Evolutionary conservation across 2,888 invertebrate species (phyloP).

Genomic region (Palloptera scutellata): DNA sequence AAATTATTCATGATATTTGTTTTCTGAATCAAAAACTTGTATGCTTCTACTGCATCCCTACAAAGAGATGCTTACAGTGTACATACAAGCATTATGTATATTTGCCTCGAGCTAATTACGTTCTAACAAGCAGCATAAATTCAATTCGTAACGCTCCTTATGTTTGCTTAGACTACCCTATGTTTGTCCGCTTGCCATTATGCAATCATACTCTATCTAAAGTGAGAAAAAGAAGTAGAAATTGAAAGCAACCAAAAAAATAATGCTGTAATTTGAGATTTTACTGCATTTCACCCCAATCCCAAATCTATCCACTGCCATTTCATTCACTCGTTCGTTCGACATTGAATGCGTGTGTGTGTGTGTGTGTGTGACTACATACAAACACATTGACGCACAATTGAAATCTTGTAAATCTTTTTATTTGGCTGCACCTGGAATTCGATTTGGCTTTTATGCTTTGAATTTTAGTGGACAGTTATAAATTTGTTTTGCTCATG

Average conservation of each 20-base stretch:
- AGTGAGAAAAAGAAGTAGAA: not conserved
- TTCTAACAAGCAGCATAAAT: conserved; percentile 60
- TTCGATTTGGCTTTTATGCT: conserved; percentile 41
- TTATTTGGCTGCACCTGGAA: conserved; percentile 47
- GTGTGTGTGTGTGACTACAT: not conserved
- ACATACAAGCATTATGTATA: conserved; percentile 21
- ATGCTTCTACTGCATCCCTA: not conserved
- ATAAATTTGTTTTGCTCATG: conserved; percentile 24
- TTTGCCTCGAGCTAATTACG: conserved; percentile 58
- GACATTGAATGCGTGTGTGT: not conserved
- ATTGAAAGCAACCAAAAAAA: conserved; percentile 7
- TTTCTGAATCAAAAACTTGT: conserved; percentile 19
- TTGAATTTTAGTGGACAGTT: conserved; percentile 37
- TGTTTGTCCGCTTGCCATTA: not conserved
- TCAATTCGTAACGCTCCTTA: conserved; percentile 56
- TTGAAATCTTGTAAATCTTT: conserved; percentile 32
- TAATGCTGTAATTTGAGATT: conserved; percentile 29
- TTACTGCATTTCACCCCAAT: conserved; percentile 29
- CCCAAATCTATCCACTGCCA: conserved; percentile 10
- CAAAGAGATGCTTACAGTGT: not conserved
- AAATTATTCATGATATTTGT: conserved; percentile 28
- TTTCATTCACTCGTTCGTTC: not conserved
- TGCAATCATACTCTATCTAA: not conserved
- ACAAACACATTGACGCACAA: conserved; percentile 11
- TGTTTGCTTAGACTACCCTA: conserved; percentile 37